Evolutionary conservation across 2,113 vertebrate species (phyloP).

Genomic region (Odobenus rosmarus): DNA sequence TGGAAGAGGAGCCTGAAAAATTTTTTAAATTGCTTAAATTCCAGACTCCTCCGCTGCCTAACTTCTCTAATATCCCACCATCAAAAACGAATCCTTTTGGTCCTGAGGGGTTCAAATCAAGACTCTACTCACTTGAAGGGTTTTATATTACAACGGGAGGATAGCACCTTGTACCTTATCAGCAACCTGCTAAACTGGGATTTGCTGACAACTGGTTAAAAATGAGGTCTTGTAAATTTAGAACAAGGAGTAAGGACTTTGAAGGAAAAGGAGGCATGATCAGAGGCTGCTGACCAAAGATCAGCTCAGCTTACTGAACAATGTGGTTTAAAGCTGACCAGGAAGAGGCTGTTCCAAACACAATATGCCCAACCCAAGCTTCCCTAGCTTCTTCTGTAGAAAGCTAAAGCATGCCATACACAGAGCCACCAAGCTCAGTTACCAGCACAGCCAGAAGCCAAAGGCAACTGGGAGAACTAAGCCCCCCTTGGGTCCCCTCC

Average conservation of each 20-base stretch:
- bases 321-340: neutral
- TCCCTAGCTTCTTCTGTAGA: neutral
- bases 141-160: neutral
- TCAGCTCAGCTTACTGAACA: neutral
- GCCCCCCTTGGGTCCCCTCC: neutral
- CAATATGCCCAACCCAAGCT: neutral
- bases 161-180: neutral
- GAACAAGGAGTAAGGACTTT: neutral
- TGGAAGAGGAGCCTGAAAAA: neutral
- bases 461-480: neutral
- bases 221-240: neutral
- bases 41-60: neutral
- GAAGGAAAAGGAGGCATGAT: neutral
- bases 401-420: neutral
- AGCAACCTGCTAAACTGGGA: slow-evolving; percentile 1
- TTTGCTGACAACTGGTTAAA: neutral
- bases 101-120: neutral
- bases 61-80: neutral
- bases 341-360: neutral
- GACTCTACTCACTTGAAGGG: neutral
- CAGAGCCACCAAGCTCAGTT: neutral
- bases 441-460: neutral
- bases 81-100: neutral
- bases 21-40: neutral
- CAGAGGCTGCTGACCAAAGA: neutral